Evolutionary conservation across 2,113 vertebrate species (phyloP), one percentile per base, ranked within the genome.

Genomic region (Pterocles orientalis): DNA sequence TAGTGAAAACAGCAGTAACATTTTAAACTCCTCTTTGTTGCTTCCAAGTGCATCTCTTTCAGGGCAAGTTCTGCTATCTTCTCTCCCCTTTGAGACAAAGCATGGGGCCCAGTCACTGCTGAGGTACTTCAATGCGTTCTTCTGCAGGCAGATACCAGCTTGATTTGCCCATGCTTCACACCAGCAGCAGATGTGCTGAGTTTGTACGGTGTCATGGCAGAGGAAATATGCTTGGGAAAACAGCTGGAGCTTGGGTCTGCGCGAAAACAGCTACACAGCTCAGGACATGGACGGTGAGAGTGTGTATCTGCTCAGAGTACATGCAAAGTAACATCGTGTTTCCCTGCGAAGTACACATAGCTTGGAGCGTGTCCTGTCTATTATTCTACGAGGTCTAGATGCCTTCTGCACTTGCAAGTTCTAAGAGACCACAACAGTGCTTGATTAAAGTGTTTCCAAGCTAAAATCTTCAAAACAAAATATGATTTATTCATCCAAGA

Each of bases 91-190:
- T 60, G 28, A 64, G 39, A 16, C 56, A 29, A 73, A 56, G 2
- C 13, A 23, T 3, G 12, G 25, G 26, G 23, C 43, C 31, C 0
- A 1, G 10, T 58, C 20, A 23, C 20, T 54, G 10, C 34, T 26
- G 39, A 62, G 28, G 13, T 33, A 19, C 1, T 0, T 14, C 28
- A 23, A 1, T 15, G 16, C 3, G 1, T 31, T 81, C 1, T 56
- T 86, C 51, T 69, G 33, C 34, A 56, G 34, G 16, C 31, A 75
- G 41, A 33, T 29, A 56, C 15, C 65, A 60, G n/a, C 18, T 86
- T 41, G 4, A 69, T 91, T 53, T 79, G 50, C 50, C 28, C 1
- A 1, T 21, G 16, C 26, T 65, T 75, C 47, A 33, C 39, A 56
- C 15, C 24, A 39, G 15, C 71, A 61, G 23, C 47, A 70, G 16